Base-by-base conservation (phyloP, 2,888 invertebrate genomes). In the Drosophila anceps region DNA sequence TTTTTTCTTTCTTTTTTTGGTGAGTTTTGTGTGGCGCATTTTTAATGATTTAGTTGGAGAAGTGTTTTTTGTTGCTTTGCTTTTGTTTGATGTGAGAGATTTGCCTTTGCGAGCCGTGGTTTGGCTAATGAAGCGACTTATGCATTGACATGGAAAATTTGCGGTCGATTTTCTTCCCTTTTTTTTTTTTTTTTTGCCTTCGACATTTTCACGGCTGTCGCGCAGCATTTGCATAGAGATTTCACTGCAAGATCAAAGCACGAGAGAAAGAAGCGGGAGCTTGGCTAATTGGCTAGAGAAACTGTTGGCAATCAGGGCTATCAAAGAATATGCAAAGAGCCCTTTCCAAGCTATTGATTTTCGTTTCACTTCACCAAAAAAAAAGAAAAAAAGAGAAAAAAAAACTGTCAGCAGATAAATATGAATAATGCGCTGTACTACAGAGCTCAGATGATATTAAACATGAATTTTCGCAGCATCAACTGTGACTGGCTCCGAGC, bases 71-170 rank as follows among this genome's bases (percentile, higher is more conserved):
- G 27, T 57, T 20, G 35, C 29, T 68, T 55, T 55, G 37, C 43
- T 54, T 73, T 63, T 71, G 72, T 84, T 87, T 84, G 82, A 79
- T 84, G 77, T 73, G 68, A 58, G 71, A 74, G 53, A 63, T 62
- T 79, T 70, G 35, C 41, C 18, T 13, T 27, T 61, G 55, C 50
- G 64, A 54, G 39, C 66, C 53, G 60, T 75, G 51, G n/a, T 54
- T 33, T 50, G 70, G 74, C 90, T 85, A 85, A 85, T 85, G 90
- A 85, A 85, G 88, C 85, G 82, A 84, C 84, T 88, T 87, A 88
- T 86, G 90, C 90, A 89, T 72, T 85, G 90, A 88, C 90, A 88
- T 87, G 90, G 88, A 84, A 89, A 89, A 85, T 88, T 82, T 85
- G 82, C 78, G 90, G 88, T 76, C 51, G 68, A 58, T 50, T 73